Evolutionary conservation across 2,113 vertebrate species (phyloP).

Genomic region (Gymnarchus niloticus): DNA sequence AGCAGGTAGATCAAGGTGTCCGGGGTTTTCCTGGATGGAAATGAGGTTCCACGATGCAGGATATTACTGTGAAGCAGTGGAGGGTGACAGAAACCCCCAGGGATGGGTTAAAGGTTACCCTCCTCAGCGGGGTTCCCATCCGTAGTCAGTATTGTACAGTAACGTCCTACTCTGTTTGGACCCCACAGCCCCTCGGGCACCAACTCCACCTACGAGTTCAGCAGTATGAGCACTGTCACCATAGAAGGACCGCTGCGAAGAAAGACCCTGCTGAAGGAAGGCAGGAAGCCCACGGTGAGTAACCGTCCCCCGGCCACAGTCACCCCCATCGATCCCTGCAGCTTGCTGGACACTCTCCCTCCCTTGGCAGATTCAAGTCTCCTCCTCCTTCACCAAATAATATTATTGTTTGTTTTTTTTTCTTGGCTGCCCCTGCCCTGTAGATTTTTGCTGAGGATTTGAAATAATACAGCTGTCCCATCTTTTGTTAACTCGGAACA

Average conservation of each 20-base stretch:
- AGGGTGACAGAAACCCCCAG: neutral
- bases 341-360: too few relatives aligned
- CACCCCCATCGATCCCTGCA: too few relatives aligned
- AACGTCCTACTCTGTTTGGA: neutral
- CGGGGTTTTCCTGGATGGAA: neutral
- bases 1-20: neutral
- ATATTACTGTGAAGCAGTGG: neutral
- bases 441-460: too few relatives aligned
- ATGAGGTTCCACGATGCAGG: neutral
- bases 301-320: neutral
- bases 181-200: slow-evolving; percentile 65
- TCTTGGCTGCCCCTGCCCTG: too few relatives aligned
- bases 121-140: neutral
- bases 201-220: slow-evolving; percentile 66
- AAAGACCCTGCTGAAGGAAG: slow-evolving; percentile 88
- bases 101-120: neutral
- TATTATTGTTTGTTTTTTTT: too few relatives aligned
- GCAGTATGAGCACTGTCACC: slow-evolving; percentile 64
- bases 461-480: too few relatives aligned
- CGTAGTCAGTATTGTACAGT: neutral
- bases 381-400: too few relatives aligned
- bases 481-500: too few relatives aligned
- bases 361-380: too few relatives aligned
- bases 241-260: slow-evolving; percentile 84
- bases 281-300: slow-evolving; percentile 83